A percentile compares a stretch with the other conserved stretches of the same genome.
These are phyloP conservation scores for Drosophila lowei DNA, from an alignment of 1,140 invertebrate species.

Conservation along the genomic window DNA sequence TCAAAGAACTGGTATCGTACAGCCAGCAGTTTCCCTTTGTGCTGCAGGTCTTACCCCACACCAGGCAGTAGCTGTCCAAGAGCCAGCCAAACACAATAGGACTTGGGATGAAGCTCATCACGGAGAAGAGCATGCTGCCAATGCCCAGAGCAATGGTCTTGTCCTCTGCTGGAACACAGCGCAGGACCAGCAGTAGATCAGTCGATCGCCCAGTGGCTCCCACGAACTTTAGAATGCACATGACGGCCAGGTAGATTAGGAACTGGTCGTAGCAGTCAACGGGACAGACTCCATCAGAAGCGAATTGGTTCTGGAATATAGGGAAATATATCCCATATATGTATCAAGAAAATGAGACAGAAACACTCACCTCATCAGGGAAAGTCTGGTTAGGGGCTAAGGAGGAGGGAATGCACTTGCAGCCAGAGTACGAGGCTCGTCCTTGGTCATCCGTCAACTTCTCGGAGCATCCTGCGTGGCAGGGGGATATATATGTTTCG, in stretches of 20 bases:
- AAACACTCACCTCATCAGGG: neutral
- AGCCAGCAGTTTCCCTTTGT: conserved; percentile 90
- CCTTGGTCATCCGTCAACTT: conserved; percentile 61
- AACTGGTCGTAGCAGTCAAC: conserved; percentile 87
- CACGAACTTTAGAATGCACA: conserved; percentile 87
- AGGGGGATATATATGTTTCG: conserved; percentile 87
- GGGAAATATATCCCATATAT: neutral
- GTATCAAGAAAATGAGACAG: neutral
- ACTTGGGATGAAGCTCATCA: conserved; percentile 89
- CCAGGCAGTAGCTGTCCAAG: conserved; percentile 87
- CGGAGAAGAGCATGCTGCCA: conserved; percentile 85
- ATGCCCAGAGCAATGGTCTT: conserved; percentile 88
- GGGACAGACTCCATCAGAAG: conserved; percentile 85
- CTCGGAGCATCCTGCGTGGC: conserved; percentile 87
- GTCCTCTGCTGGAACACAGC: conserved; percentile 88
- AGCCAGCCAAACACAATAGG: conserved; percentile 89
- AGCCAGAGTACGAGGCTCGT: conserved; percentile 66
- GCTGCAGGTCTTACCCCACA: conserved; percentile 89
- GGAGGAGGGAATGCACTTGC: conserved; percentile 35
- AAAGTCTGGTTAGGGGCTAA: neutral
- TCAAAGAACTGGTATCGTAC: conserved; percentile 86
- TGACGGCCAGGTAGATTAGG: conserved; percentile 86
- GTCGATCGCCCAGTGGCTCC: conserved; percentile 87
- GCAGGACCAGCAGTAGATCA: conserved; percentile 87
- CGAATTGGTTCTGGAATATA: conserved; percentile 24